These are phyloP conservation scores for Yponomeuta plumbellus DNA, from an alignment of 2,888 invertebrate species.

Conservation along the genomic window DNA sequence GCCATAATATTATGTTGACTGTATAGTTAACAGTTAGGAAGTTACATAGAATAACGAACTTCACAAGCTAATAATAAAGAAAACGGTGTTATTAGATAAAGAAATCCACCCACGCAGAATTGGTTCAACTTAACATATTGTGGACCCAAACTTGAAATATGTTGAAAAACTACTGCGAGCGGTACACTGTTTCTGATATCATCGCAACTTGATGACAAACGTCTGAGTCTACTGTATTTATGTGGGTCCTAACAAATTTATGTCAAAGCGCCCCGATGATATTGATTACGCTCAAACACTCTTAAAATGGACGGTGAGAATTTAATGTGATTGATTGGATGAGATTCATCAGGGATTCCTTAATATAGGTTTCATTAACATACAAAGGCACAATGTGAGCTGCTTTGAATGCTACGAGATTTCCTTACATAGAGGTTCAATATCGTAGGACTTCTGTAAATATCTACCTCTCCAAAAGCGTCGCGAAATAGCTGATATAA, in stretches of 20 bases:
- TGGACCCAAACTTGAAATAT: not conserved
- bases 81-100: not conserved
- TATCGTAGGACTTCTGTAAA: no score
- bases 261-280: slow-evolving; percentile 39
- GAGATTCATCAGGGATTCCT: slow-evolving; percentile 43
- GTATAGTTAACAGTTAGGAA: no score
- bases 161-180: slow-evolving; percentile 10
- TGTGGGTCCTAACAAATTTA: slow-evolving; percentile 53
- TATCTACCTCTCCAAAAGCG: no score
- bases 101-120: not conserved
- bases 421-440: no score
- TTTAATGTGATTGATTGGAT: slow-evolving; percentile 43
- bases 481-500: no score
- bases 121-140: not conserved
- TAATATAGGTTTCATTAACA: not conserved
- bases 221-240: slow-evolving; percentile 38
- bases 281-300: slow-evolving; percentile 54
- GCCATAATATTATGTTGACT: no score
- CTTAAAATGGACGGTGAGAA: slow-evolving; percentile 41
- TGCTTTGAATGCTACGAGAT: no score
- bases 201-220: slow-evolving; percentile 44
- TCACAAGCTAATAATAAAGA: not conserved
- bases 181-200: slow-evolving; percentile 23
- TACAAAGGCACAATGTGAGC: no score
- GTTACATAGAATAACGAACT: not conserved